Evolutionary conservation across 2,888 invertebrate species (phyloP).

Genomic region (Latrodectus elegans): DNA sequence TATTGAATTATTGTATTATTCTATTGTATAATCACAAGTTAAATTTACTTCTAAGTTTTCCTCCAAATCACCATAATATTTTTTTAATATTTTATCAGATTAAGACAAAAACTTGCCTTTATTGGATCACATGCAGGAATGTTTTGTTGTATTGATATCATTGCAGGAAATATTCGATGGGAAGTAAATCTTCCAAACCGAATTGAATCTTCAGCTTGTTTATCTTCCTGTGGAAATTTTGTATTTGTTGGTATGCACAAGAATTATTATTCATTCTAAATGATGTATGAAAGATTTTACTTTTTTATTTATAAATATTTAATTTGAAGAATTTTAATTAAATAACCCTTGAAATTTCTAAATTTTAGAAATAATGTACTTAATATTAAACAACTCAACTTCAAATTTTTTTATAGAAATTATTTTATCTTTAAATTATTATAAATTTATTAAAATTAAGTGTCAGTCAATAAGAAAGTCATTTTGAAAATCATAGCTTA

Average conservation of each 20-base stretch:
- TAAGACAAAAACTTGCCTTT: conserved; percentile 74
- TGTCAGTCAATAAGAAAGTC: no score
- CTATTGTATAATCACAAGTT: no score
- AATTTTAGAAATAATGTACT: no score
- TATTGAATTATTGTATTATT: no score
- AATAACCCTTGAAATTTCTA: background rate
- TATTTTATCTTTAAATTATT: no score
- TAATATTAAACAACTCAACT: no score
- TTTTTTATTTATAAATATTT: background rate
- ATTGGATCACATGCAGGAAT: conserved; percentile 86
- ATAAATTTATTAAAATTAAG: no score
- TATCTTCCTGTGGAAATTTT: conserved; percentile 75
- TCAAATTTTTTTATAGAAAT: no score
- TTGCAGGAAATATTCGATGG: conserved; percentile 77
- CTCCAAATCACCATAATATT: no score
- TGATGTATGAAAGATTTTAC: background rate
- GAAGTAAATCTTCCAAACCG: conserved; percentile 79
- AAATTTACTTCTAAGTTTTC: no score
- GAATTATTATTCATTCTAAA: no score
- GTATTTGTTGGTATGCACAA: conserved; percentile 81
- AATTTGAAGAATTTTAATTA: background rate
- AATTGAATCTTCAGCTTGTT: conserved; percentile 81
- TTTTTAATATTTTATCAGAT: conserved; percentile 17
- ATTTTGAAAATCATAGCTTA: no score
- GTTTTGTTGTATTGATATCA: conserved; percentile 80